Percentiles rank a stretch among this genome's conserved stretches.
Evolutionary conservation across 1,140 invertebrate genomes (phyloP).

Genomic region (Aphaenogaster ashmeadi): DNA sequence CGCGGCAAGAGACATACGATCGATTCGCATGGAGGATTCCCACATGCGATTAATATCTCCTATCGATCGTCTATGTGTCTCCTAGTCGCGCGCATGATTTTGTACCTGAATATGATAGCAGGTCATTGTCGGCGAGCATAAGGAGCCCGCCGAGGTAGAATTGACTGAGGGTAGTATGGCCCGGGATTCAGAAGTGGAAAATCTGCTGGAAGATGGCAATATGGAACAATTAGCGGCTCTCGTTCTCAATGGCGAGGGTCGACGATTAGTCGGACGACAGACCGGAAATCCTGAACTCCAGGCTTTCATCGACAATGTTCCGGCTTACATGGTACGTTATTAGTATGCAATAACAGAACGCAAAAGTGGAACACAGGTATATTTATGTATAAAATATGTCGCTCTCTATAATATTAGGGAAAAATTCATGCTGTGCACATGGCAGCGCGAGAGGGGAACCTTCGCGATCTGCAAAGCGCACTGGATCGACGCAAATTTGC

Average conservation of each 20-base stretch:
- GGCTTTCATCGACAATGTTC: conserved; percentile 96
- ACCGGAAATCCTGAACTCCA: conserved; percentile 94
- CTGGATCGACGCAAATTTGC: conserved; percentile 97
- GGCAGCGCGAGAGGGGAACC: conserved; percentile 94
- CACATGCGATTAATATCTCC: conserved; percentile 75
- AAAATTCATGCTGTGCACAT: conserved; percentile 96
- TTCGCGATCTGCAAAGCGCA: conserved; percentile 94
- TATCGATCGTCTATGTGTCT: conserved; percentile 78
- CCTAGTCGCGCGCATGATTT: conserved; percentile 75
- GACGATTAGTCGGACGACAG: conserved; percentile 91
- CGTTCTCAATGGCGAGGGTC: conserved; percentile 95
- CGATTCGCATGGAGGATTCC: conserved; percentile 77
- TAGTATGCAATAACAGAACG: neutral
- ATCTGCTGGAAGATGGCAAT: conserved; percentile 92
- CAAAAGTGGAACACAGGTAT: neutral
- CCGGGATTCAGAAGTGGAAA: conserved; percentile 88
- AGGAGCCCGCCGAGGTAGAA: conserved; percentile 79
- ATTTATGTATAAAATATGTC: neutral
- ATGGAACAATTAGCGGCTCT: conserved; percentile 96
- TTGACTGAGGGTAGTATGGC: conserved; percentile 76
- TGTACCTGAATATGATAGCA: conserved; percentile 71
- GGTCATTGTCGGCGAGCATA: conserved; percentile 81
- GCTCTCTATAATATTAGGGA: conserved; percentile 87
- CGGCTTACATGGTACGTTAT: conserved; percentile 93
- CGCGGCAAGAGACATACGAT: conserved; percentile 62